Evolutionary conservation across 2,888 invertebrate species (phyloP), one percentile per base, ranked within the genome.

Genomic region (Athetis lepigone): DNA sequence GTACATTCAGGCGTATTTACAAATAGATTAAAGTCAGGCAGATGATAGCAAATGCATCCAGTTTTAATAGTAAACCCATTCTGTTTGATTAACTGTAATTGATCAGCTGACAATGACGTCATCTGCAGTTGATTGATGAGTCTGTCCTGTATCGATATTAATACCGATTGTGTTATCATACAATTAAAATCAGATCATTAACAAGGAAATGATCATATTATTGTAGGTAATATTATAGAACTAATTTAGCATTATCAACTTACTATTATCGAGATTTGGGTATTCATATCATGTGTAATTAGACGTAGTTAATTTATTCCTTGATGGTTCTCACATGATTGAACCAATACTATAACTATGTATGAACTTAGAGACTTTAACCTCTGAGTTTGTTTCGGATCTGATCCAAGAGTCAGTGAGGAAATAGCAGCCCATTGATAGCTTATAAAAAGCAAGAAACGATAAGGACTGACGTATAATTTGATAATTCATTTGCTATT

Each of bases 41-140:
- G n/a, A 18, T 2, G 18, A n/a, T 25, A 40, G 19, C 7, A 4
- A 51, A 39, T 29, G 4, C 16, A 54, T 67, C 11, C 19, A 7
- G 50, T 58, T 64, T 59, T 33, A 56, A 49, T 54, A 62, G 39
- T 11, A 27, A 65, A 47, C 13, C 21, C 60, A 60, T 66, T 59
- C 76, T 16, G 51, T 36, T 58, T 70, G 57, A 76, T 76, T 63
- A 63, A 46, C 33, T 50, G 43, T 66, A 61, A 79, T 67, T 76
- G 76, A 67, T 76, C 67, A 46, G 33, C 51, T 71, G 76, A 60
- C 64, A 67, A 51, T 46, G 23, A 23, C 47, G 21, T 55, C 39
- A 11, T 47, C 52, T 63, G 39, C 18, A 45, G 40, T 62, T 75
- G 63, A 70, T 58, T 70, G 63, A 63, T 75, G 29, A 66, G 43